Conservation (phyloP, 2,888 invertebrate species). For the Byasa hedistus region DNA sequence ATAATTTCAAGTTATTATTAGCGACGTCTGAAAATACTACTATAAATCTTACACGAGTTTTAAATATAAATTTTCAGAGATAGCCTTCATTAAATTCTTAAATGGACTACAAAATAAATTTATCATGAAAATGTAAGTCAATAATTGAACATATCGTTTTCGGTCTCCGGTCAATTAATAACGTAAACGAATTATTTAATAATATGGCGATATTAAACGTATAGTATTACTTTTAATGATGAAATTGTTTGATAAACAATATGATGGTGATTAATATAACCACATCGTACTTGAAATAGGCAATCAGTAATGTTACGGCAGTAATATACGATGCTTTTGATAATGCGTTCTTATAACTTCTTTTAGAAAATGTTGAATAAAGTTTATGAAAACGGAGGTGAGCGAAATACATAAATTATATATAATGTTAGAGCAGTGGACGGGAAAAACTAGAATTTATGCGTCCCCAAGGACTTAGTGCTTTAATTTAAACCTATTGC, state of each 20-base stretch:
- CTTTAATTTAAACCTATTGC: background rate
- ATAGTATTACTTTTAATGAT: too few relatives aligned
- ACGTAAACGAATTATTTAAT: too few relatives aligned
- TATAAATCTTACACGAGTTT: background rate
- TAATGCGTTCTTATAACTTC: too few relatives aligned
- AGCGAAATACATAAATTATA: background rate
- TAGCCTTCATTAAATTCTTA: background rate
- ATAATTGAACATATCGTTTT: too few relatives aligned
- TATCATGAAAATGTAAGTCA: background rate
- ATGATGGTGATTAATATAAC: too few relatives aligned
- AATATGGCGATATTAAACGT: too few relatives aligned
- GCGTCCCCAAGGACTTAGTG: background rate
- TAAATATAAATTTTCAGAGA: background rate
- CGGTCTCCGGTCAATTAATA: too few relatives aligned
- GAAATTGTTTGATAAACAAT: too few relatives aligned
- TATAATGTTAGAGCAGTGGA: background rate
- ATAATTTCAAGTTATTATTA: background rate
- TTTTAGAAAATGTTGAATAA: background rate
- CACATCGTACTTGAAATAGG: too few relatives aligned
- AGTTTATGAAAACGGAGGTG: background rate
- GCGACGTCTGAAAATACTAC: background rate
- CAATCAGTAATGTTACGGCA: too few relatives aligned
- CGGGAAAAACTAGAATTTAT: slow-evolving; percentile 1
- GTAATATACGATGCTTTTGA: too few relatives aligned
- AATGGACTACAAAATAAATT: background rate